Conservation (phyloP, 2,113 vertebrate species). For the Bubo bubo region DNA sequence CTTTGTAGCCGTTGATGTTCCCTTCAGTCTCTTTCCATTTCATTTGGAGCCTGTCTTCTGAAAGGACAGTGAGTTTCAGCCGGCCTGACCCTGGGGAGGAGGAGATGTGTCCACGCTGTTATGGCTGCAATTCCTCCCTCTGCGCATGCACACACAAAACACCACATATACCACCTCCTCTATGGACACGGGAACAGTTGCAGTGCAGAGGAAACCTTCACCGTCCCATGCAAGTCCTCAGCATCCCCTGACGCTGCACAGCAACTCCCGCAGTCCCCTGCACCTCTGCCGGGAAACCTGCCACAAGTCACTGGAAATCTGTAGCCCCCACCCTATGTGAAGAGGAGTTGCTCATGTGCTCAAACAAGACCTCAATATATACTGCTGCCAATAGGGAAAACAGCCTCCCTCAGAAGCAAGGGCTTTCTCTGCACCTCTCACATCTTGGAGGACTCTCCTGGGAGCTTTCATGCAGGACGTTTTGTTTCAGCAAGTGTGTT, state of each 20-base stretch:
- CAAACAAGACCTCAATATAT: background rate
- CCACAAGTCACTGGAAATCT: fast-evolving
- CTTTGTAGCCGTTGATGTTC: slow-evolving; percentile 85
- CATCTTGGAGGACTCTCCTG: background rate
- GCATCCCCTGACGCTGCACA: background rate
- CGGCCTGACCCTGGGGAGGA: slow-evolving; percentile 70
- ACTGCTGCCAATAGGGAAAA: background rate
- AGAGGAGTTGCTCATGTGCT: background rate
- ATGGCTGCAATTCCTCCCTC: background rate
- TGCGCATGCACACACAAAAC: background rate
- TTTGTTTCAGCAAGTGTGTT: background rate
- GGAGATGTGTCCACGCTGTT: fast-evolving
- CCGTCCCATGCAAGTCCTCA: background rate
- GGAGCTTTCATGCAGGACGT: background rate
- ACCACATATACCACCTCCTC: fast-evolving
- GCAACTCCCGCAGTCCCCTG: background rate
- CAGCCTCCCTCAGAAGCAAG: too few relatives aligned
- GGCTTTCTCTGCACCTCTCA: background rate
- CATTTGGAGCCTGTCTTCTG: slow-evolving; percentile 91
- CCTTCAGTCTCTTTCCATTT: slow-evolving; percentile 91
- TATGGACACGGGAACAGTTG: fast-evolving
- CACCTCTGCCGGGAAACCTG: background rate
- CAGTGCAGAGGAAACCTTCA: background rate
- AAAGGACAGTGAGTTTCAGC: slow-evolving; percentile 85
- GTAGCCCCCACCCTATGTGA: fast-evolving